Conservation (phyloP, 2,888 invertebrate species). For the Diarsia brunnea region DNA sequence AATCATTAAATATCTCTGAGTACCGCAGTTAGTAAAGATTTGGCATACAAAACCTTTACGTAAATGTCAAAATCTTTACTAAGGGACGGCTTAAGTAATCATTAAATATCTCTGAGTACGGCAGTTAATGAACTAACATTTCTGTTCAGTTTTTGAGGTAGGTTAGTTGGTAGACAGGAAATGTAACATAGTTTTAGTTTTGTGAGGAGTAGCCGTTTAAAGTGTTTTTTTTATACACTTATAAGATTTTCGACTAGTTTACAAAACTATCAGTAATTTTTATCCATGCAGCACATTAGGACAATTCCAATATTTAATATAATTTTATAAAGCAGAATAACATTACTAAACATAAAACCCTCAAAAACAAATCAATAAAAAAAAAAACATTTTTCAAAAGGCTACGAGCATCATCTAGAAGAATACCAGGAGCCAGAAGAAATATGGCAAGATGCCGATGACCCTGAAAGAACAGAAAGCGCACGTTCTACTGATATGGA, state of each 20-base stretch:
- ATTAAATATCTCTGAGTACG: no score
- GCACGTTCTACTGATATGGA: slow-evolving; percentile 70
- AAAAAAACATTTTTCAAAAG: slow-evolving; percentile 69
- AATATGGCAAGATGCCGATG: slow-evolving; percentile 76
- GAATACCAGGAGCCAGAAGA: slow-evolving; percentile 82
- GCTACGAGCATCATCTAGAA: slow-evolving; percentile 87
- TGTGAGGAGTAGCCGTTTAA: background rate
- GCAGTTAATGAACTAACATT: no score
- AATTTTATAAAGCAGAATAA: background rate
- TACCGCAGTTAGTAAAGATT: no score
- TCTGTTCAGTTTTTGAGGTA: background rate
- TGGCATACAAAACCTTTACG: no score
- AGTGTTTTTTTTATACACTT: background rate
- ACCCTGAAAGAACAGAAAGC: slow-evolving; percentile 72
- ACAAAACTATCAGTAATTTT: background rate
- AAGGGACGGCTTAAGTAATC: no score
- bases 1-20: no score
- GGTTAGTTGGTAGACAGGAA: background rate
- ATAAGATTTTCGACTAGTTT: background rate
- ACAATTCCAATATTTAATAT: background rate
- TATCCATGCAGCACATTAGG: background rate
- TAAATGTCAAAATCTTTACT: no score
- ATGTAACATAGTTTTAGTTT: background rate
- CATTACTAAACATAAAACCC: background rate
- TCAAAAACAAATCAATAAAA: background rate